Evolutionary conservation across 92 coral and sea anemone genomes (phyloP), one percentile per base, ranked within the genome.

Genomic region (Metridium senile): DNA sequence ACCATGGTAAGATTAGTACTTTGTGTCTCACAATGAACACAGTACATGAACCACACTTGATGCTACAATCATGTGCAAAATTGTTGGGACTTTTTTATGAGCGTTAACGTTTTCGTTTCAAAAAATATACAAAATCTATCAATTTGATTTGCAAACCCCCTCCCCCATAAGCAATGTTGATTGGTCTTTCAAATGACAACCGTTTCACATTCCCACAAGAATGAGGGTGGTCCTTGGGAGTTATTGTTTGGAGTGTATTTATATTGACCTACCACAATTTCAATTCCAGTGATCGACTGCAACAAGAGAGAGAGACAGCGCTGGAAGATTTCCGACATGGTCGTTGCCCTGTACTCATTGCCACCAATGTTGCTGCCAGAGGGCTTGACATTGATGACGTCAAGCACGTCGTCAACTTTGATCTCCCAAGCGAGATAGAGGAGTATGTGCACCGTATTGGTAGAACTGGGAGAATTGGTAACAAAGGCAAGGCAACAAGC

Each of bases 301-400:
- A 93, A 69, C 67, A 80, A 69, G 93, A 93, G 68, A 83, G 98
- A 57, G 98, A 93, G 70, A 93, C 87, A 31, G 98, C 98, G 0
- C 81, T 93, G 33, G 81, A 81, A 25, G 98, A 91, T 64, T 93
- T 93, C 94, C 80, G 91, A n/a, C 69, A 28, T 33, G 98, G 98
- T 0, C 84, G 92, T 2, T 89, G 93, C 51, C 94, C 97, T 0
- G 91, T 93, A 0, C 88, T 93, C 17, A 88, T 93, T 61, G 98
- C 98, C 22, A 93, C 98, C 34, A 88, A 92, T 83, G 98, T 93
- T 45, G 98, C 98, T 19, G 97, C 98, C 1, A 84, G 98, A 67
- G 98, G 98, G 11, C 65, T 93, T 63, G 98, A 93, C 58, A 91
- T 93, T 66, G 87, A 87, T 25, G 83, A 93, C 66, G 98, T 93